These are phyloP conservation scores for Tortricodes alternella DNA, from an alignment of 2,888 invertebrate species.

Conservation along the genomic window DNA sequence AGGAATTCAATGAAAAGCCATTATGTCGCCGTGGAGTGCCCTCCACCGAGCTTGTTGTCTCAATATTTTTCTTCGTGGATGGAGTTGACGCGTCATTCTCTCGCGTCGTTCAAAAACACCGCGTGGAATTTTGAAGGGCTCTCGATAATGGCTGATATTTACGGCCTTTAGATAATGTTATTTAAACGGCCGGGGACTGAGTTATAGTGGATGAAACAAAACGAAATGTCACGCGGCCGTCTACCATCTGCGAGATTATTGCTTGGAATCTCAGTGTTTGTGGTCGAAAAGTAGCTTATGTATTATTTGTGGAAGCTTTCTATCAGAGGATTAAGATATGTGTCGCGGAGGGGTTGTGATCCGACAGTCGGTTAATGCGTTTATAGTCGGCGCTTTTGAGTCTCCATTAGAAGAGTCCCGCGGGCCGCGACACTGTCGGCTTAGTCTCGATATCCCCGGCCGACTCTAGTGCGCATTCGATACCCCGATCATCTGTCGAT, in stretches of 20 bases:
- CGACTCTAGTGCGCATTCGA: constrained; percentile 20
- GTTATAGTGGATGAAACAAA: constrained; percentile 67
- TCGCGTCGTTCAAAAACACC: constrained; percentile 71
- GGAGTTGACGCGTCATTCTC: constrained; percentile 78
- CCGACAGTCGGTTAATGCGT: constrained; percentile 67
- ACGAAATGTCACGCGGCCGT: constrained; percentile 53
- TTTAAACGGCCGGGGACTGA: constrained; percentile 65
- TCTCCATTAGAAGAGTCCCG: constrained; percentile 51
- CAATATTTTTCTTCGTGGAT: constrained; percentile 80
- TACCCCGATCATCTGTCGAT: constrained; percentile 23
- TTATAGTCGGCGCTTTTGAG: constrained; percentile 68
- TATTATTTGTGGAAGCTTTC: constrained; percentile 40
- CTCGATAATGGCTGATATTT: constrained; percentile 79
- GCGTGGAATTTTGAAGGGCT: constrained; percentile 76
- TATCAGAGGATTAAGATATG: constrained; percentile 46
- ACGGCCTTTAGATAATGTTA: constrained; percentile 77
- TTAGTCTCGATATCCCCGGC: constrained; percentile 42
- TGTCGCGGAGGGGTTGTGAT: constrained; percentile 51
- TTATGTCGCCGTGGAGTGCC: constrained; percentile 77
- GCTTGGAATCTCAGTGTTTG: constrained; percentile 31
- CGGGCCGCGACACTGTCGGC: constrained; percentile 49
- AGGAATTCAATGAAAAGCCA: constrained; percentile 81
- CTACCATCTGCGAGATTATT: constrained; percentile 26
- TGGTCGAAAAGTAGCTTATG: constrained; percentile 38
- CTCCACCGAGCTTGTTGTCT: constrained; percentile 73